Base-by-base conservation (phyloP, 2,888 invertebrate species). In the Nomada lathburiana region DNA sequence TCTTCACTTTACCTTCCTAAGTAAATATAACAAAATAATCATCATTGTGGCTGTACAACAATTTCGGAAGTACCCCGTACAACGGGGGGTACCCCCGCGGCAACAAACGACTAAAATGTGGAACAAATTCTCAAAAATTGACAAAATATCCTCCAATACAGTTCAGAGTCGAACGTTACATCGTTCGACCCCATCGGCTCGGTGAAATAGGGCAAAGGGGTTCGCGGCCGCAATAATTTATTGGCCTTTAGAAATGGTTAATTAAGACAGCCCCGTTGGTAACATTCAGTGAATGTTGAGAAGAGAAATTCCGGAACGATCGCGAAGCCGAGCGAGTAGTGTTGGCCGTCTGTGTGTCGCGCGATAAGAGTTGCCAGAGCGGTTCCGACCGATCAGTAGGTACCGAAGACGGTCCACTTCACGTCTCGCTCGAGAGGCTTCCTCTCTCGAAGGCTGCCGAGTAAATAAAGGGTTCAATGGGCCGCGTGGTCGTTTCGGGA, bases 381-480 rank as follows among this genome's bases (percentile, higher is more conserved):
- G 76, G 62, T 78, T 80, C 16, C 64, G 80, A 80, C 72, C 80
- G 79, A 86, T 85, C 85, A 57, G 86, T 36, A 36, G 36, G 36
- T 78, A 57, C 55, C 75, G 78, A 63, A 76, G 80, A 80, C 74
- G 78, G 70, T 78, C 84, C 82, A 80, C 82, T 86, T 78, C 73
- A 63, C 76, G 82, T 82, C 86, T 77, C 83, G 84, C 67, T 85
- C 76, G 82, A 85, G 74, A 85, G 83, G 79, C 78, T 85, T 86
- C 80, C 86, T 73, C 86, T 76, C 62, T 23, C 78, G 75, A 68
- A 78, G 64, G 65, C 76, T 82, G 65, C 71, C 83, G 82, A 88
- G 90, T 90, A 89, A 89, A 90, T 89, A 89, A 90, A 90, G 89
- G 88, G 89, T 89, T 90, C 88, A 88, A 88, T 87, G 89, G 87